Evolutionary conservation across 2,888 invertebrate genomes (phyloP), one percentile per base, ranked within the genome.

Genomic region (Cheilosia vulpina): DNA sequence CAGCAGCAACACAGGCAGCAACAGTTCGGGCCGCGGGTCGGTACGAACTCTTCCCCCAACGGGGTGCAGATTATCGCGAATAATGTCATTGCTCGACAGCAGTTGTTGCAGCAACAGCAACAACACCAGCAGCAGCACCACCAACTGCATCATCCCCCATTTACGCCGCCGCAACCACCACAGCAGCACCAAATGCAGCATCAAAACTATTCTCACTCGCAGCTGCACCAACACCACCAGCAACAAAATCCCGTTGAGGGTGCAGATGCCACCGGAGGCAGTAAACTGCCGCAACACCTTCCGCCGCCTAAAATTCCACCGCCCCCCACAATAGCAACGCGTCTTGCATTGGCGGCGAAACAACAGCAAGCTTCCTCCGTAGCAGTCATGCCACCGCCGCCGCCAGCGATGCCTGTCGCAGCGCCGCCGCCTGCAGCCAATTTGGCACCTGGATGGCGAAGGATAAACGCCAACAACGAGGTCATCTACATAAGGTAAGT

Each of bases 401-500:
- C 75, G 65, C 66, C 63, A 65, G 71, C 78, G 31, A 52, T 76
- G 47, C 24, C 69, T 69, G 76, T 15, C 52, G 66, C 34, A 72
- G 69, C 68, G 7, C 85, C 87, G 6, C 87, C 87, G 7, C 87
- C 87, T 77, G 55, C 87, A 72, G 90, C 92, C 80, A 92, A 94
- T 89, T 95, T 96, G 89, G 96, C 96, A 88, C 94, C 94, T 89
- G 96, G 96, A 87, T 97, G 96, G 96, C 96, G 95, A 92, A 94
- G 97, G 90, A 93, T 95, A 88, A 93, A 94, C 89, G 94, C 94
- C 90, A 95, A 95, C 92, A 95, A 95, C 89, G 94, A 94, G 92
- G 94, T 96, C 92, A 94, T 96, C 90, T 96, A 96, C 93, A 94
- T 96, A 92, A 96, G 96, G 96, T 96, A 91, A 93, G 93, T 92